A percentile compares a stretch with the other conserved stretches of the same genome.
phyloP scores from a whole-genome alignment of 2,113 vertebrate species.

The Geococcyx californianus region DNA sequence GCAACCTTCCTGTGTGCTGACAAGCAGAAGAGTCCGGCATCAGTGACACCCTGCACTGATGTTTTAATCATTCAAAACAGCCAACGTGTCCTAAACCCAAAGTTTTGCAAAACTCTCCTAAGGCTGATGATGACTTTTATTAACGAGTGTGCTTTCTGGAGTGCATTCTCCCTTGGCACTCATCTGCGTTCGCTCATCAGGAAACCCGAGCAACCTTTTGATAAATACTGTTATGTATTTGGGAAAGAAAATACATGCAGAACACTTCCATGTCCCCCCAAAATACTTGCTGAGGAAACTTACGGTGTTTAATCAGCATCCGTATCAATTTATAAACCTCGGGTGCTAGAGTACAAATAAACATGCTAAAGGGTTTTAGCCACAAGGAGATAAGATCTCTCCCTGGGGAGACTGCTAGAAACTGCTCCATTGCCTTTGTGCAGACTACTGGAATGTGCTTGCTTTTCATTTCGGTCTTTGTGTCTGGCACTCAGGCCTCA shows the following conservation, averaged over 20 bases:
- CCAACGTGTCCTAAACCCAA: not conserved
- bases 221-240: not conserved
- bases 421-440: conserved; percentile 80
- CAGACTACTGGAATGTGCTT: conserved; percentile 84
- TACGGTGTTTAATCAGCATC: conserved; percentile 38
- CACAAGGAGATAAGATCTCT: conserved; percentile 78
- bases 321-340: conserved; percentile 65
- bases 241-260: not conserved
- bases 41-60: accelerated
- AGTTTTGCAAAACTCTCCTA: not conserved
- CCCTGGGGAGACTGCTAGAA: conserved; percentile 76
- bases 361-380: conserved; percentile 74
- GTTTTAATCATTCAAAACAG: accelerated
- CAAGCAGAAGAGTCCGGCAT: accelerated
- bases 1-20: not conserved
- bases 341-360: conserved; percentile 73
- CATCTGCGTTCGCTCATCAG: accelerated
- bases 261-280: not conserved
- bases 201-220: not conserved
- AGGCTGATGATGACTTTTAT: not conserved
- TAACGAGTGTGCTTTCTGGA: accelerated
- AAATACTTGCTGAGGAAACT: not conserved
- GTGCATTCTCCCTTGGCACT: not conserved
- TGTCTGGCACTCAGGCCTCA: conserved; percentile 84
- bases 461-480: conserved; percentile 86